Percentiles rank a stretch among this genome's conserved stretches.
Conservation (phyloP, 2,888 invertebrate genomes). For the Cyclophora punctaria region DNA sequence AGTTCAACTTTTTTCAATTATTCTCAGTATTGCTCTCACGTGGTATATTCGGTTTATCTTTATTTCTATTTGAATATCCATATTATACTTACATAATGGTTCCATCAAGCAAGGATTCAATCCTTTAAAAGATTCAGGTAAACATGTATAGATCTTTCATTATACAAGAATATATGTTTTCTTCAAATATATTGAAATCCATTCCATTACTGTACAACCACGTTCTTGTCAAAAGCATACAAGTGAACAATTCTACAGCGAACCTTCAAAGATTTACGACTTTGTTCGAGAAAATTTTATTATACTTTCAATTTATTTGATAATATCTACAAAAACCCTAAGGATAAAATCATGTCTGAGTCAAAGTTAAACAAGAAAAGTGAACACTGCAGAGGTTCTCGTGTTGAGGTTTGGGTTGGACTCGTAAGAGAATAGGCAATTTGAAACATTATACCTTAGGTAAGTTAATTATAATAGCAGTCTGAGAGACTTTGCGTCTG, state of each 20-base stretch:
- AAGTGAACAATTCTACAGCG: slow-evolving; percentile 32
- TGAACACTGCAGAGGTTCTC: not conserved
- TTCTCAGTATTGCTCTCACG: no score
- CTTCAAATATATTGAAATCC: slow-evolving; percentile 15
- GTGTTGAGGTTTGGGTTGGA: slow-evolving; percentile 13
- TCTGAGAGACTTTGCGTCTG: slow-evolving; percentile 43
- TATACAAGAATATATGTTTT: not conserved
- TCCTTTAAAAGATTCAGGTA: no score
- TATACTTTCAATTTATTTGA: slow-evolving; percentile 49
- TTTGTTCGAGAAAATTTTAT: slow-evolving; percentile 47
- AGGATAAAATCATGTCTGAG: slow-evolving; percentile 7
- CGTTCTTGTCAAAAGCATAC: slow-evolving; percentile 35
- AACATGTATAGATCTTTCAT: no score
- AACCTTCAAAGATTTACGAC: slow-evolving; percentile 49
- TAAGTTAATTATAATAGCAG: slow-evolving; percentile 49
- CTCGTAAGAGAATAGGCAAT: slow-evolving; percentile 32
- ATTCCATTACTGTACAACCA: slow-evolving; percentile 16
- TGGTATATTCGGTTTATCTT: no score
- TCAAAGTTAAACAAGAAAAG: no score
- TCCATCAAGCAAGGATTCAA: no score
- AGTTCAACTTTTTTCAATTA: slow-evolving; percentile 15
- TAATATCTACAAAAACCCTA: slow-evolving; percentile 32
- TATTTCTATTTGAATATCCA: no score
- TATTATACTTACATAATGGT: no score
- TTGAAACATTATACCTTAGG: slow-evolving; percentile 39